Evolutionary conservation across 1,140 invertebrate genomes (phyloP), one percentile per base, ranked within the genome.

Genomic region (Delia radicum): DNA sequence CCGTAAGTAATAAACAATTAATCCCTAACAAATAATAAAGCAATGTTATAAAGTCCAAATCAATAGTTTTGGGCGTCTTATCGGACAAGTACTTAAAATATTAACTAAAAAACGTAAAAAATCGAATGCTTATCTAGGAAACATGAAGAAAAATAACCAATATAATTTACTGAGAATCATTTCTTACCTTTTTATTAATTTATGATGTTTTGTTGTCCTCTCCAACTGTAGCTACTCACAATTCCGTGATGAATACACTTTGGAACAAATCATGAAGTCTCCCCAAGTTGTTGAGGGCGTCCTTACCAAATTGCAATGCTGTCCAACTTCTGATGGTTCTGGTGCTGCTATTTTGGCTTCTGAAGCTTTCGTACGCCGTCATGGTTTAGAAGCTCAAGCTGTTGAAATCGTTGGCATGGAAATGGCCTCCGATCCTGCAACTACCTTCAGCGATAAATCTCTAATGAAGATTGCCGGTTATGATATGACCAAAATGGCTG

Each of bases 321-420:
- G 97, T 85, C 98, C 98, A 24, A 99, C 97, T 1, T 98, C 96
- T 29, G 97, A 99, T 89, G 98, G 98, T 10, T 91, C 96, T 18
- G 98, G 95, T 24, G 96, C 96, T 33, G 96, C 93, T 0, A 91
- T 99, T 77, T 80, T 99, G 18, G 96, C 92, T 62, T 97, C 94
- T 62, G 96, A 99, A 87, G 91, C 93, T 2, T 99, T 98, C 87
- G 96, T 99, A 2, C 90, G 89, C 74, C 88, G 89, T 33, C 92
- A 97, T 84, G 92, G 92, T 26, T 87, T 99, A 2, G 91, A 98
- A 82, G 84, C 88, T 3, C 92, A 93, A 85, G 97, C 98, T 37
- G 94, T 99, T 0, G 97, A 99, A 88, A 98, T 99, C 80, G 80
- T 98, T 48, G 95, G 92, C 10, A 96, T 99, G 92, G 96, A 98